Percentiles rank a stretch among this genome's conserved stretches.
Evolutionary conservation across 2,797 vertebrate genomes (phyloP).

Genomic region (Protonibea diacanthus): DNA sequence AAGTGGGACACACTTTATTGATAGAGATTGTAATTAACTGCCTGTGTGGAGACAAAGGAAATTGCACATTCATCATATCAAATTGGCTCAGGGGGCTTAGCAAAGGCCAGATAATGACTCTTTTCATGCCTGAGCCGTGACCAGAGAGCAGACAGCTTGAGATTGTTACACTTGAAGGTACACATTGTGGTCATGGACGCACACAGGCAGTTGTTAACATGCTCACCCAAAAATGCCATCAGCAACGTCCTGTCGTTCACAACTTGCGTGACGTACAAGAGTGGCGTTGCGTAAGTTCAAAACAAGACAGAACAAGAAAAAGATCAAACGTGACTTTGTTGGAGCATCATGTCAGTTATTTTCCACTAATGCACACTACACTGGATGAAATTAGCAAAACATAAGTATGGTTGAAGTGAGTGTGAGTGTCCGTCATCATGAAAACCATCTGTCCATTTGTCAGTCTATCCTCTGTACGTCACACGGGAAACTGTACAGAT

Average conservation of each 20-base stretch:
- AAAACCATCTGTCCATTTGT: not conserved
- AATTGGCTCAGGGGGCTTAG: conserved; percentile 76
- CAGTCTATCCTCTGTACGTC: not conserved
- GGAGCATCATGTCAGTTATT: not conserved
- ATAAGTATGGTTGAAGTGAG: not conserved
- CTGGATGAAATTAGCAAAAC: not conserved
- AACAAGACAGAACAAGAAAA: not conserved
- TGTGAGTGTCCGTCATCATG: not conserved
- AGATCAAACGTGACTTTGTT: not conserved
- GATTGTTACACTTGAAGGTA: conserved; percentile 50
- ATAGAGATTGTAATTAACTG: conserved; percentile 83
- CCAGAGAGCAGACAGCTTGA: conserved; percentile 62
- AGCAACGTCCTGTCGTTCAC: not conserved
- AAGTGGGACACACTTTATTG: conserved; percentile 79
- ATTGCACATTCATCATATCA: conserved; percentile 86
- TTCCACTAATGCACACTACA: not conserved
- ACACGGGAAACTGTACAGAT: too few relatives aligned
- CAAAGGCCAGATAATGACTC: conserved; percentile 75
- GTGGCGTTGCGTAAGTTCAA: not conserved
- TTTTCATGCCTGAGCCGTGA: conserved; percentile 75
- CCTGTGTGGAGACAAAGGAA: conserved; percentile 80
- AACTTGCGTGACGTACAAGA: too few relatives aligned
- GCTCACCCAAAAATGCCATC: conserved; percentile 15
- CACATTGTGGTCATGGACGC: conserved; percentile 9
- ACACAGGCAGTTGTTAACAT: conserved; percentile 26